A percentile compares a stretch with the other conserved stretches of the same genome.
phyloP scores from a whole-genome alignment of 2,797 vertebrate species.

The Clarias fuscus region DNA sequence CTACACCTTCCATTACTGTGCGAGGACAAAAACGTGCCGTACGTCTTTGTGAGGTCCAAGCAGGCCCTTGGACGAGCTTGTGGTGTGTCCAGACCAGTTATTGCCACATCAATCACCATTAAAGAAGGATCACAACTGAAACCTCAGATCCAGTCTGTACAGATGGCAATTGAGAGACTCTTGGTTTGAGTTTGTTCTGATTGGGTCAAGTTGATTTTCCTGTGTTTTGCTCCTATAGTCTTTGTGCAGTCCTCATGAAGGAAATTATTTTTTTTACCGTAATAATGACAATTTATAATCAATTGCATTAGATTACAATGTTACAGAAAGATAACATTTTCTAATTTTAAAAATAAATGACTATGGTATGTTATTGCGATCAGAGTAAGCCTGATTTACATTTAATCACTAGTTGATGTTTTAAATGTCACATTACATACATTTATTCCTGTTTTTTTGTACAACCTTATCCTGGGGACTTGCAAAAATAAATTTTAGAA shows the following conservation, averaged over 20 bases:
- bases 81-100: constrained; percentile 92
- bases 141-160: constrained; percentile 95
- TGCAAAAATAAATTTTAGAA: constrained; percentile 3
- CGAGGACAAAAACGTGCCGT: constrained; percentile 96
- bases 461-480: neutral
- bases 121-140: constrained; percentile 97
- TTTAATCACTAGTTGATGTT: neutral
- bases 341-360: neutral
- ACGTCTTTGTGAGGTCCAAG: constrained; percentile 96
- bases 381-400: neutral
- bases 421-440: neutral
- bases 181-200: constrained; percentile 76
- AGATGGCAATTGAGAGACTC: constrained; percentile 94
- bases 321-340: neutral
- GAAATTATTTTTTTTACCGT: neutral
- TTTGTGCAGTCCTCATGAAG: neutral
- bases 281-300: neutral
- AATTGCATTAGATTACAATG: neutral
- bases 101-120: constrained; percentile 95
- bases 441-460: neutral
- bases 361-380: neutral
- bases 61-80: constrained; percentile 93
- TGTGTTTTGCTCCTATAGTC: neutral
- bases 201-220: neutral
- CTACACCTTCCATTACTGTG: constrained; percentile 93